Evolutionary conservation across 2,113 vertebrate genomes (phyloP), one percentile per base, ranked within the genome.

Genomic region (Protobothrops flavoviridis): DNA sequence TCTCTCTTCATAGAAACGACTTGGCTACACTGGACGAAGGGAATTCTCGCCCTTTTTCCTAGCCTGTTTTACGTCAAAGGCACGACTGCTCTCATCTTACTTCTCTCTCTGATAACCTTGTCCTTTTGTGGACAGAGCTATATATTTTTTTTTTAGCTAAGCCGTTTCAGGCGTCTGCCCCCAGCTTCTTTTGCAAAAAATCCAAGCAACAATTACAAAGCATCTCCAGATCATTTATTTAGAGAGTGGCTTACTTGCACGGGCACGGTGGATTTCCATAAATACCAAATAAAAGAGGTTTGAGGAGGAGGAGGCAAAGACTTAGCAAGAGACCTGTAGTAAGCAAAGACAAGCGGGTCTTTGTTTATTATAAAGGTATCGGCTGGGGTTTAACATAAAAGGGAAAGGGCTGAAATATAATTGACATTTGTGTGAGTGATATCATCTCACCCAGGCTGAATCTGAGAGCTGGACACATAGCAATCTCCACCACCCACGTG

Each of bases 11-110:
- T 93, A 50, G 8, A 8, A 48, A 95, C 24, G 91, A 95, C 95
- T 92, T 81, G 95, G 93, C 97, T 93, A 69, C 90, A 92, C 93
- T 92, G 97, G 96, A 95, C 93, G 95, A 98, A 97, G 91, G 87
- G 96, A 98, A 97, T 96, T 96, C 97, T 97, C 97, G 97, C 97
- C 97, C 98, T 96, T 97, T 97, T 15, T 97, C 98, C 97, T 97
- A 97, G 98, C 97, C 98, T 98, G 98, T 98, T 98, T 92, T 98
- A 97, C 98, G 98, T 98, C 98, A 98, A 98, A 97, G 98, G 96
- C 98, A 98, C 97, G 98, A 94, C 91, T 97, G 96, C 98, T 97
- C 98, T 98, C 98, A 97, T 97, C 97, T 96, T 95, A 96, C 96
- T 92, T 92, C 98, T 98, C 98, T 98, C 99, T 98, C 97, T 98